These are phyloP conservation scores for Brachyhypopomus gauderio DNA, from an alignment of 2,113 vertebrate genomes.

Conservation along the genomic window DNA sequence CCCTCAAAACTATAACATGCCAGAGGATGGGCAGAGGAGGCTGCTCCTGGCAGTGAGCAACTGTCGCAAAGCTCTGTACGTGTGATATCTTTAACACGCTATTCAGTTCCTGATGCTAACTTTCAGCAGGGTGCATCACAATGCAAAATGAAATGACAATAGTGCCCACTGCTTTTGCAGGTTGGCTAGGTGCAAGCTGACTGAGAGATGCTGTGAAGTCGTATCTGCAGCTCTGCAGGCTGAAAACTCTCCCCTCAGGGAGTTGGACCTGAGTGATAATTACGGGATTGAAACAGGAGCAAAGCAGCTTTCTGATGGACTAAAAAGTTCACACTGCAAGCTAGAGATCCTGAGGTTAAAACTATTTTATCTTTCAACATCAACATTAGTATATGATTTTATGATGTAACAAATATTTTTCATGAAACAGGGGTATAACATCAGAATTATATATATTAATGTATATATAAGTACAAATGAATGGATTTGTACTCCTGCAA, in stretches of 20 bases:
- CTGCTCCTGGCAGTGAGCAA: neutral
- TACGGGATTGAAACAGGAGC: neutral
- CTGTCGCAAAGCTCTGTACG: conserved; percentile 20
- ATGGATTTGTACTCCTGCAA: too few species aligned
- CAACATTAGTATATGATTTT: too few species aligned
- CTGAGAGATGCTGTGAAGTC: neutral
- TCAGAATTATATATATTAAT: too few species aligned
- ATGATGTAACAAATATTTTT: too few species aligned
- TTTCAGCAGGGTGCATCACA: neutral
- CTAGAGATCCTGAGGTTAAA: too few species aligned
- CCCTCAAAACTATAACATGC: neutral
- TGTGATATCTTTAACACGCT: neutral
- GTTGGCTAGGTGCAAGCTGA: neutral
- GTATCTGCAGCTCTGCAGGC: neutral
- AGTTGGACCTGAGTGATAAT: neutral
- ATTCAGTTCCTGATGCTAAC: neutral
- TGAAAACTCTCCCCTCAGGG: neutral
- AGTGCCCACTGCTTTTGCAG: neutral
- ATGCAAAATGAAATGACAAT: neutral
- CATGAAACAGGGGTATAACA: too few species aligned
- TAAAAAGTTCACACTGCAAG: too few species aligned
- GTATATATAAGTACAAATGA: too few species aligned
- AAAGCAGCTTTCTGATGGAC: too few species aligned
- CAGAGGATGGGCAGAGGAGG: neutral
- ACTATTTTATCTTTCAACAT: too few species aligned